Evolutionary conservation across 2,888 invertebrate genomes (phyloP), one percentile per base, ranked within the genome.

Genomic region (Anarsia innoxiella): DNA sequence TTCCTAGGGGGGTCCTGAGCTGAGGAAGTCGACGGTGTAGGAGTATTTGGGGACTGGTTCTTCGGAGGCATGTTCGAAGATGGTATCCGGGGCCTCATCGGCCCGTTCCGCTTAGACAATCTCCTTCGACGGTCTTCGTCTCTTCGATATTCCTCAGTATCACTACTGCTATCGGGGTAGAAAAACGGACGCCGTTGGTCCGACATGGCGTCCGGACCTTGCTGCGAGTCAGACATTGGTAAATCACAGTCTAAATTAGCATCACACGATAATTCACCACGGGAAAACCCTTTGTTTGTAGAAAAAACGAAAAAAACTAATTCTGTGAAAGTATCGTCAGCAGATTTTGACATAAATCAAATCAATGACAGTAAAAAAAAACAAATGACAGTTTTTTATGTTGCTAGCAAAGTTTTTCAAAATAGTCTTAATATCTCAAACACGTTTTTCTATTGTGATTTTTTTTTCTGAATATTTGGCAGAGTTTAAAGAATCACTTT

Each of bases 91-190:
- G 58, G 49, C 33, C 82, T 60, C 23, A 75, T 55, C 44, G 69
- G 69, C 10, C 73, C 68, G 60, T 73, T 79, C 27, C 83, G 74
- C 53, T 83, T 84, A 1, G 79, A 80, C 36, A 84, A 48, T 39
- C 80, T 66, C 49, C 79, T 83, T 32, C 93, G 88, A 62, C 92
- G 90, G 66, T 94, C 94, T 41, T 90, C 89, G 53, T 82, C 82
- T 59, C 90, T 89, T 55, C 89, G 87, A 58, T 92, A 93, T 66
- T 94, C 94, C 72, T 94, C 94, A 12, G 93, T 93, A 66, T 94
- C 94, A 60, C 94, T 94, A 67, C 94, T 94, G 62, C 92, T 93
- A 59, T 92, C 91, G 42, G 76, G 74, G 42, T 79, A 83, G 58
- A 82, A 78, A 51, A 82, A 85, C n/a, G 71, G 66, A 54, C 83